Percentiles rank a stretch among this genome's conserved stretches.
Conservation (phyloP, 2,797 vertebrate genomes). For the Avahi laniger region DNA sequence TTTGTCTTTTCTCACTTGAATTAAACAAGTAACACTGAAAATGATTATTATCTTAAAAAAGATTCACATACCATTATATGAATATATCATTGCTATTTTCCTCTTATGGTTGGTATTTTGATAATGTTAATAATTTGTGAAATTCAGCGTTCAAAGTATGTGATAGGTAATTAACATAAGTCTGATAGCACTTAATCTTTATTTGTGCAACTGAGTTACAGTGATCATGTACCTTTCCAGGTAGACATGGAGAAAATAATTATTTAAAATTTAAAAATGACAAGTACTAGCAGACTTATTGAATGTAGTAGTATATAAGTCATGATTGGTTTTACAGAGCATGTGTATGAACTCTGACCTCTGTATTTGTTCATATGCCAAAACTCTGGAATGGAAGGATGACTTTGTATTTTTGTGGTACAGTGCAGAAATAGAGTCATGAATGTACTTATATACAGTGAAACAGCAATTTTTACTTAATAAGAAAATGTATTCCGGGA, state of each 20-base stretch:
- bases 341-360: slow-evolving; percentile 71
- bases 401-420: slow-evolving; percentile 77
- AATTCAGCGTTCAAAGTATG: slow-evolving; percentile 21
- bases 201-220: neutral
- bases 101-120: neutral
- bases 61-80: neutral
- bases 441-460: slow-evolving; percentile 34
- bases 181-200: neutral
- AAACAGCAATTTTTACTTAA: slow-evolving; percentile 40
- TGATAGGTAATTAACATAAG: slow-evolving; percentile 31
- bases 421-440: slow-evolving; percentile 51
- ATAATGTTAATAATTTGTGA: slow-evolving; percentile 9
- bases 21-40: slow-evolving; percentile 41
- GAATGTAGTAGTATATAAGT: slow-evolving; percentile 20
- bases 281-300: slow-evolving; percentile 9
- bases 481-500: slow-evolving; percentile 19
- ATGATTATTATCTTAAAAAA: neutral
- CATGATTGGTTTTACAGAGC: slow-evolving; percentile 47
- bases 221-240: slow-evolving; percentile 5
- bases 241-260: slow-evolving; percentile 27
- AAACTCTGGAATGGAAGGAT: slow-evolving; percentile 76
- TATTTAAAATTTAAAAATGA: slow-evolving; percentile 33
- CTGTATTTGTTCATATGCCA: slow-evolving; percentile 66
- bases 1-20: slow-evolving; percentile 2
- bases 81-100: slow-evolving; percentile 39